A percentile compares a stretch with the other conserved stretches of the same genome.
Conservation (phyloP, 2,113 vertebrate species). For the Progne subis region DNA sequence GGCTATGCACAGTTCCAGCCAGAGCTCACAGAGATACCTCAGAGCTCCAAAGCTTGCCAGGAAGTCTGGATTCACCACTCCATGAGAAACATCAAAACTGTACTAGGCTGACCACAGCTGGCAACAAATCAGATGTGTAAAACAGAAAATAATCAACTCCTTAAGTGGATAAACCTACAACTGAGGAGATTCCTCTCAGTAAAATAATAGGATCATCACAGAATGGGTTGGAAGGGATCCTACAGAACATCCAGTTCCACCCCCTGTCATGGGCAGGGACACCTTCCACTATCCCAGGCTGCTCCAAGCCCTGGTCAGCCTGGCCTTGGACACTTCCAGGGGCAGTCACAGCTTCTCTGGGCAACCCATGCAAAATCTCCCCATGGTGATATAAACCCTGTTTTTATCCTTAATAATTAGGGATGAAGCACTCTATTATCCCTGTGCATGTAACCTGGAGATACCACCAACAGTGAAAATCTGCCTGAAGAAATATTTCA, state of each 20-base stretch:
- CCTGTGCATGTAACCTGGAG: not conserved
- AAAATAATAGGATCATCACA: not conserved
- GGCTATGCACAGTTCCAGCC: not conserved
- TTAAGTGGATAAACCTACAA: not conserved
- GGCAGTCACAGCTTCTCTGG: not conserved
- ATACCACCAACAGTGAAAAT: not conserved
- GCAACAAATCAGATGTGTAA: not conserved
- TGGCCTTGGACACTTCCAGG: not conserved
- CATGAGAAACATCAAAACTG: not conserved
- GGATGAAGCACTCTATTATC: fast-evolving
- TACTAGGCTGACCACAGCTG: not conserved
- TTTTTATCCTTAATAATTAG: not conserved
- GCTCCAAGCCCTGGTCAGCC: fast-evolving
- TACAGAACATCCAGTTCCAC: fast-evolving
- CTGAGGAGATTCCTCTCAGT: not conserved
- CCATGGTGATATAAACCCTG: not conserved
- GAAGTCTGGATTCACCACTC: not conserved
- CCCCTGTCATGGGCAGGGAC: not conserved
- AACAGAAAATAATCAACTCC: not conserved
- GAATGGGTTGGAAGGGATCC: not conserved
- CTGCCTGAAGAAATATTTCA: not conserved
- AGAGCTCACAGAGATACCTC: not conserved
- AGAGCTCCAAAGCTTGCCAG: not conserved
- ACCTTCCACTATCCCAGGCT: fast-evolving
- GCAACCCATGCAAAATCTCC: not conserved